Conservation (phyloP, 2,113 vertebrate genomes). For the Geococcyx californianus region DNA sequence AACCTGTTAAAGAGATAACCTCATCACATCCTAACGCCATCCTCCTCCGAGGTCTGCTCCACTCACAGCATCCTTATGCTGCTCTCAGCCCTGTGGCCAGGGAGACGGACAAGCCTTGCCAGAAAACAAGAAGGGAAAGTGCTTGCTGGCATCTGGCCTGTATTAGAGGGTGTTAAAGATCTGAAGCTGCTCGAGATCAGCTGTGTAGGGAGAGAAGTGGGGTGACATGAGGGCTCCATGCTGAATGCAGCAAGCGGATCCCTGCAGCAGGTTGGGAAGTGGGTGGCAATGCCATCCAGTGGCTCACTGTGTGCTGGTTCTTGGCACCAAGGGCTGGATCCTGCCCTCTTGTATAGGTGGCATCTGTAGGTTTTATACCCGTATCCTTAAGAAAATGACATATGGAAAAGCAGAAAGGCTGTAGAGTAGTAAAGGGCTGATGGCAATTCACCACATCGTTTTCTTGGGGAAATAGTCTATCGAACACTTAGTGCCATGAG, state of each 20-base stretch:
- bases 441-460: background rate
- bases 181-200: rapidly evolving
- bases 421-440: background rate
- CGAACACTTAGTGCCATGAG: rapidly evolving
- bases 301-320: background rate
- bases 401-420: background rate
- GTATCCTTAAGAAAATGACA: background rate
- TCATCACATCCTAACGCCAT: background rate
- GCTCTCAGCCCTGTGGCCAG: background rate
- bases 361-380: background rate
- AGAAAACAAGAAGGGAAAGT: background rate
- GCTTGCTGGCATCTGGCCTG: background rate
- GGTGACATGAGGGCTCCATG: rapidly evolving
- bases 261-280: background rate
- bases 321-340: background rate
- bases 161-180: rapidly evolving
- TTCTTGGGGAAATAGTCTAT: background rate
- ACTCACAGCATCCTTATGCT: background rate
- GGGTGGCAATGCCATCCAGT: background rate
- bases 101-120: background rate
- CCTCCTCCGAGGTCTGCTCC: background rate
- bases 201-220: rapidly evolving
- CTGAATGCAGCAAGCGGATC: background rate
- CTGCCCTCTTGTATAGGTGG: background rate
- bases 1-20: constrained; percentile 45